Evolutionary conservation across 2,888 invertebrate genomes (phyloP).

Genomic region (Tanaodytes sp.): DNA sequence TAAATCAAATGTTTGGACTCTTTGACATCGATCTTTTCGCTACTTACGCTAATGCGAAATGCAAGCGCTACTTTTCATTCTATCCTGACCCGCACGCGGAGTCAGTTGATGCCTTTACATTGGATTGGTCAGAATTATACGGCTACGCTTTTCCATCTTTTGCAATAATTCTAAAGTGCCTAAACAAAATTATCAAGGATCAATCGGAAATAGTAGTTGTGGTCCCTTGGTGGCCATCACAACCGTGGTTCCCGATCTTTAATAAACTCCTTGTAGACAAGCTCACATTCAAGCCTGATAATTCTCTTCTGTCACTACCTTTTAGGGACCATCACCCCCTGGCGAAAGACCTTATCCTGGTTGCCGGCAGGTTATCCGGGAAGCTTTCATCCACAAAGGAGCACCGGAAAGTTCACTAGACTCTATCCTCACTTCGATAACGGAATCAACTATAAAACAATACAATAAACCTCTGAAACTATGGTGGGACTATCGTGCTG

Average conservation of each 20-base stretch:
- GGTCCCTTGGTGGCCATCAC: not conserved
- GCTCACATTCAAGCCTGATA: conserved; percentile 22
- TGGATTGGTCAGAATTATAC: not conserved
- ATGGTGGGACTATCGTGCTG: conserved; percentile 1
- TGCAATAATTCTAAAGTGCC: not conserved
- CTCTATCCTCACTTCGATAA: not conserved
- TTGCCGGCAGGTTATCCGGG: conserved; percentile 18
- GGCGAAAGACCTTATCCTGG: conserved; percentile 14
- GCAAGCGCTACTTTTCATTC: conserved; percentile 58
- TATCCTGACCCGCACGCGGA: conserved; percentile 53
- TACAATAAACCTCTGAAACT: not conserved
- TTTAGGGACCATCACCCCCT: conserved; percentile 39
- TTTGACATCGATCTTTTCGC: not conserved
- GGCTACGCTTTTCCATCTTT: not conserved
- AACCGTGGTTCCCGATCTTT: conserved; percentile 3
- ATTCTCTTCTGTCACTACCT: conserved; percentile 54
- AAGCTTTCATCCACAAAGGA: not conserved
- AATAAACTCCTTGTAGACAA: not conserved
- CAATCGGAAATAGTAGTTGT: not conserved
- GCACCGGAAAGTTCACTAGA: not conserved
- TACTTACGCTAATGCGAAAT: conserved; percentile 57
- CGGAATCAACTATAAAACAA: not conserved
- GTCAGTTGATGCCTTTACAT: conserved; percentile 59
- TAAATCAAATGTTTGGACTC: not conserved
- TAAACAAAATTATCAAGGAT: not conserved